These are phyloP conservation scores for Apantesis nais DNA, from an alignment of 2,888 invertebrate species.

Conservation along the genomic window DNA sequence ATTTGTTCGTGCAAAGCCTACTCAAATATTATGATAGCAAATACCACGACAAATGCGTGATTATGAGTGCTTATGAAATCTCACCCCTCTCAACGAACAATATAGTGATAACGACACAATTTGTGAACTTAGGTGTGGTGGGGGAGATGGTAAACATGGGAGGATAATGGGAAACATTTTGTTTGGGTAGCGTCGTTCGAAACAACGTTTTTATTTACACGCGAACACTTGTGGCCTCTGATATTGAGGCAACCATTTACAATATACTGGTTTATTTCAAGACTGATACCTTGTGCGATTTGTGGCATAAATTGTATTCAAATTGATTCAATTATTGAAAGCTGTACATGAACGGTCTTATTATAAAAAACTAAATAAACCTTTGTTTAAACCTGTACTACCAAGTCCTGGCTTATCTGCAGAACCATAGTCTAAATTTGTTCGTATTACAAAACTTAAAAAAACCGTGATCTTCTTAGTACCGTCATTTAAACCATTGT, in stretches of 20 bases:
- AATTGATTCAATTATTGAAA: background rate
- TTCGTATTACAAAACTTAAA: no score
- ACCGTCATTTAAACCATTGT: no score
- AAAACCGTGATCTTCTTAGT: no score
- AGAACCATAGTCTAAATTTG: no score
- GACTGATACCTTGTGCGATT: background rate
- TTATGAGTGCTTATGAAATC: slow-evolving; percentile 1
- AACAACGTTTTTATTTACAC: background rate
- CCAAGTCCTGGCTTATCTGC: no score
- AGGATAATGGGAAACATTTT: background rate
- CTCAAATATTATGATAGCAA: background rate
- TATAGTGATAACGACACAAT: slow-evolving; percentile 12
- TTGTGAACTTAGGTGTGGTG: background rate
- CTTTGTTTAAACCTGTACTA: no score
- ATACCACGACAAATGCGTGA: slow-evolving; percentile 1
- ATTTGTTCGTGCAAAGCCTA: background rate
- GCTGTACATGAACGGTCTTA: no score
- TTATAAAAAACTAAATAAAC: no score
- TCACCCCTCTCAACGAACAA: background rate
- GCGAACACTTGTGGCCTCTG: background rate
- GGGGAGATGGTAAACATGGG: background rate
- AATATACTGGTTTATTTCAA: background rate
- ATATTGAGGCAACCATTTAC: background rate
- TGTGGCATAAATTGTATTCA: background rate
- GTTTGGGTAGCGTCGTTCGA: background rate